A percentile compares a stretch with the other conserved stretches of the same genome.
Evolutionary conservation across 2,888 invertebrate species (phyloP).

Genomic region (Hoplodrina ambigua): DNA sequence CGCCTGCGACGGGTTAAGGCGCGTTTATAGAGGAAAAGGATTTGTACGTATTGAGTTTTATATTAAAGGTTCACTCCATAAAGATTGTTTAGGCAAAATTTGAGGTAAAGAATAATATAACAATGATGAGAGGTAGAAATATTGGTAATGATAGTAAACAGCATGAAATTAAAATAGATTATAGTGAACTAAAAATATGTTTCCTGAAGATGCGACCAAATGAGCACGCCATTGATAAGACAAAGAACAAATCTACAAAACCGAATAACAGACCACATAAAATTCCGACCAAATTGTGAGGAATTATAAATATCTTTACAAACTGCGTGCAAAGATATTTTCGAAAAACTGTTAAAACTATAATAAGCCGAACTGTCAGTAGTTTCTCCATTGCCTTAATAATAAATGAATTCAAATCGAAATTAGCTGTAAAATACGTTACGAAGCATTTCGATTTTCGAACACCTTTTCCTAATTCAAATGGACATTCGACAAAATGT

Average conservation of each 20-base stretch:
- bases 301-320: not conserved
- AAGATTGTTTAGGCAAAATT: not conserved
- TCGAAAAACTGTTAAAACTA: not conserved
- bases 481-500: constrained; percentile 21
- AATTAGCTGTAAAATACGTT: constrained; percentile 13
- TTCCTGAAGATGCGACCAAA: too few relatives aligned
- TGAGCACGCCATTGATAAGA: too few relatives aligned
- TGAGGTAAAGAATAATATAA: not conserved
- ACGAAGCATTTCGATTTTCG: constrained; percentile 30
- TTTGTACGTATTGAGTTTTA: constrained; percentile 17
- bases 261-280: too few relatives aligned
- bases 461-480: constrained; percentile 31
- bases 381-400: not conserved
- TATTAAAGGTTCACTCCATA: constrained; percentile 1
- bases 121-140: too few relatives aligned
- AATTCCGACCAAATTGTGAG: too few relatives aligned
- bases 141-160: too few relatives aligned
- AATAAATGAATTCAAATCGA: constrained; percentile 23
- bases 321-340: not conserved
- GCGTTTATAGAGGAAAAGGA: constrained; percentile 58
- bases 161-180: too few relatives aligned
- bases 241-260: too few relatives aligned
- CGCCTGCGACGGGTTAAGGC: constrained; percentile 78
- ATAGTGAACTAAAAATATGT: too few relatives aligned
- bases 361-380: not conserved